A percentile compares a stretch with the other conserved stretches of the same genome.
These are phyloP conservation scores for Meloe dianella DNA, from an alignment of 2,888 invertebrate species.

Conservation along the genomic window DNA sequence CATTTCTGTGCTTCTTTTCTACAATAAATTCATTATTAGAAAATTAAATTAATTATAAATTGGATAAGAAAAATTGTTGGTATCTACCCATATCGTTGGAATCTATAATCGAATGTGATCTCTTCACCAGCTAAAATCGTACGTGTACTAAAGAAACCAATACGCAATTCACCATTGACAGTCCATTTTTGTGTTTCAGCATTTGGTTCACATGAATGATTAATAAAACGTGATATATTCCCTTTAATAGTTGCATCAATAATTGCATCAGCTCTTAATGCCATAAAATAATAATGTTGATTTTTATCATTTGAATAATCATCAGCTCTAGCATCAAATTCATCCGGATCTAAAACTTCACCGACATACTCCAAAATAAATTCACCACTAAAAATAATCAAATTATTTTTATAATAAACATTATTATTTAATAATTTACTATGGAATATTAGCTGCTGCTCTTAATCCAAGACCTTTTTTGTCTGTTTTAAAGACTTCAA, in stretches of 20 bases:
- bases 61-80: too few species aligned
- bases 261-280: conserved; percentile 87
- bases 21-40: conserved; percentile 38
- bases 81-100: conserved; percentile 89
- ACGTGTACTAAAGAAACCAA: conserved; percentile 94
- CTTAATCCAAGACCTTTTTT: conserved; percentile 95
- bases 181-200: conserved; percentile 99
- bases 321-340: conserved; percentile 87
- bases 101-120: conserved; percentile 98
- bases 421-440: conserved; percentile 62
- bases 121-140: conserved; percentile 88
- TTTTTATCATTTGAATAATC: conserved; percentile 89
- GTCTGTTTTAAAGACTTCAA: conserved; percentile 88
- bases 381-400: conserved; percentile 70
- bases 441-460: conserved; percentile 72
- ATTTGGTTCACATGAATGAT: conserved; percentile 99
- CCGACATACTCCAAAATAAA: conserved; percentile 99
- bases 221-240: conserved; percentile 96
- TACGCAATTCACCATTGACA: conserved; percentile 88
- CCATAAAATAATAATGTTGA: conserved; percentile 97
- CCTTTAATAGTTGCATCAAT: conserved; percentile 98
- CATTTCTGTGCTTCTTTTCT: conserved; percentile 96
- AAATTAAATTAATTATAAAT: not conserved
- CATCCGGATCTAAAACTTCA: conserved; percentile 90
- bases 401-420: not conserved